phyloP scores from a whole-genome alignment of 2,888 invertebrate species.

The Hirtodrosophila trivittata region DNA sequence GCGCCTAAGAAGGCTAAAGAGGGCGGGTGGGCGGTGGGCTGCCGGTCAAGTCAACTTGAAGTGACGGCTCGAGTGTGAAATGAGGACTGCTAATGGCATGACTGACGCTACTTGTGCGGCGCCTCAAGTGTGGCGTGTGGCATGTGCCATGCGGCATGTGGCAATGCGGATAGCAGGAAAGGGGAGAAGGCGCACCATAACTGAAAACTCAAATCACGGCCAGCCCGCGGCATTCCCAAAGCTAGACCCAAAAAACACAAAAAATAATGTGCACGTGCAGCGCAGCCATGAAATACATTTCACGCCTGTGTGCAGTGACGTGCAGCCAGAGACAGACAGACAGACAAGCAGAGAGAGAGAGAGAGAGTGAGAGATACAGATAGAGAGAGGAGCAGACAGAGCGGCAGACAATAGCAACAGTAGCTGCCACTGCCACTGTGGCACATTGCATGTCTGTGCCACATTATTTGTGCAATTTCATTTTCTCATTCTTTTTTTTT shows the following conservation, averaged over 20 bases:
- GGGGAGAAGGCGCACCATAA: not conserved
- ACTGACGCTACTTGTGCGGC: constrained; percentile 37
- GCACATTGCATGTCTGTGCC: constrained; percentile 58
- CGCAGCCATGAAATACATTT: constrained; percentile 42
- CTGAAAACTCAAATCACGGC: constrained; percentile 54
- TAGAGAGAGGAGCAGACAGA: not conserved
- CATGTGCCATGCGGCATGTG: constrained; percentile 28
- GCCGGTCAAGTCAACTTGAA: constrained; percentile 71
- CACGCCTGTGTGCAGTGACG: constrained; percentile 60
- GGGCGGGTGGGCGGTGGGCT: not conserved
- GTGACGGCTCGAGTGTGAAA: constrained; percentile 67
- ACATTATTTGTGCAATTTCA: constrained; percentile 51
- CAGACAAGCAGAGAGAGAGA: not conserved
- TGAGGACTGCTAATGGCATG: constrained; percentile 73
- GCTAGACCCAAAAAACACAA: too few relatives aligned
- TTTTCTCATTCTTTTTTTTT: constrained; percentile 25
- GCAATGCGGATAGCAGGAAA: constrained; percentile 1
- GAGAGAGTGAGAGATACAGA: not conserved
- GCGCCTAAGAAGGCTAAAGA: constrained; percentile 54
- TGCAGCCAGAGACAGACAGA: constrained; percentile 12
- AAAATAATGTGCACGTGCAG: constrained; percentile 46
- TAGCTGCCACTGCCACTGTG: constrained; percentile 7
- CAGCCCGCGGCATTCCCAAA: constrained; percentile 70
- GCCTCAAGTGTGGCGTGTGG: constrained; percentile 42
- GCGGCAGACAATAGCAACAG: not conserved